Evolutionary conservation across 2,113 vertebrate genomes (phyloP), one percentile per base, ranked within the genome.

Genomic region (Athene cunicularia): DNA sequence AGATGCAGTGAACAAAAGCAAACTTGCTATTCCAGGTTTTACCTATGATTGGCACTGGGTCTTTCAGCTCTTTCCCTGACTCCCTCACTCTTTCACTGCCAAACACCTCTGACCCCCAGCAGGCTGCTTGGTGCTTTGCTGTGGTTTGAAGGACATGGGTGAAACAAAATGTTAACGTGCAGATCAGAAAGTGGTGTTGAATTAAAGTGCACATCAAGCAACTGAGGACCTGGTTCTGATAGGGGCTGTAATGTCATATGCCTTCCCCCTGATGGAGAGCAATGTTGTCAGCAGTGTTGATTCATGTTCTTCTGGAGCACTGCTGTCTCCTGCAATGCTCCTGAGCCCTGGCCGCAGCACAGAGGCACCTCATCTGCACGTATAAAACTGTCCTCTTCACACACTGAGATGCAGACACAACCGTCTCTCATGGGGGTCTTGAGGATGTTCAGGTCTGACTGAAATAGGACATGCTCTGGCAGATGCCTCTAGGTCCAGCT

Each of bases 381-480:
- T 15, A 4, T 7, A 32, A 5, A 55, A 6, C 60, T 39, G 49
- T 70, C 63, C 70, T 49, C 52, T 30, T 8, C 2, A 16, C 23
- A 5, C 19, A 5, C 27, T 4, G 9, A 30, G 55, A 8, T 2
- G 9, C 15, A 4, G n/a, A 17, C 39, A 6, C n/a, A 3, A 1
- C 55, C 14, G 41, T 11, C 24, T 50, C 26, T 26, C 32, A 1
- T 0, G 10, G 71, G 58, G 56, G 9, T 26, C 24, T 5, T 7
- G 50, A 14, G 59, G 50, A 16, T 22, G 76, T 3, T 23, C 9
- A 11, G 47, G 27, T 28, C 59, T 50, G 62, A 37, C 75, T 55
- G 45, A 43, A 47, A 27, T 43, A 64, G 71, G 63, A 52, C 23
- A 4, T 2, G 1, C 56, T 71, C 24, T 10, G 37, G 56, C 71